These are phyloP conservation scores for Ganaspis brasiliensis DNA, from an alignment of 2,888 invertebrate genomes.

Conservation along the genomic window DNA sequence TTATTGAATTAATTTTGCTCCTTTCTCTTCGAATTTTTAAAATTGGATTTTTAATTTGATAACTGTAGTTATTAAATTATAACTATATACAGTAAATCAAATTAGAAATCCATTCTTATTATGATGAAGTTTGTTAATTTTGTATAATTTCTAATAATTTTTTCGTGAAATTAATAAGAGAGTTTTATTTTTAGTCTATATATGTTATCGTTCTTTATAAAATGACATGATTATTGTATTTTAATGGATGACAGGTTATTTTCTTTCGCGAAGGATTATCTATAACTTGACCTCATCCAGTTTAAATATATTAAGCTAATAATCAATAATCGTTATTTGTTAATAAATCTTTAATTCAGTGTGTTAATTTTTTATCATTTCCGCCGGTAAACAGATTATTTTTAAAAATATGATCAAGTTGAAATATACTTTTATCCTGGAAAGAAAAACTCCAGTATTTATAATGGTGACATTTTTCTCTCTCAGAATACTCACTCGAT, in stretches of 20 bases:
- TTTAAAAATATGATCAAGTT: no score
- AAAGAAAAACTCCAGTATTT: no score
- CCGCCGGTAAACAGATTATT: no score
- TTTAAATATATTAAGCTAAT: neutral
- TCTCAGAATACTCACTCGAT: no score
- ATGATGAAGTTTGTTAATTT: neutral
- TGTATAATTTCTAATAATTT: no score
- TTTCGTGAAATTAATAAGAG: no score
- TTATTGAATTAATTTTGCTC: neutral
- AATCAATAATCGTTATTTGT: neutral
- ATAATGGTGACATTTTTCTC: no score
- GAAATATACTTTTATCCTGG: no score
- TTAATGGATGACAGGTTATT: neutral
- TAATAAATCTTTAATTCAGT: neutral
- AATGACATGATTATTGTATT: conserved; percentile 9
- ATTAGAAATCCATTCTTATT: neutral
- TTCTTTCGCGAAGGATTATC: conserved; percentile 2
- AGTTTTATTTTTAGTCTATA: neutral
- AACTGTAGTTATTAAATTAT: no score
- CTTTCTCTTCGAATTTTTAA: neutral
- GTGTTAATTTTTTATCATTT: no score
- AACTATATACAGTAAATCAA: neutral
- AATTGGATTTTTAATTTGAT: neutral
- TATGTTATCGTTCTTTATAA: neutral
- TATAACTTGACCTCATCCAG: conserved; percentile 10